Evolutionary conservation across 1,140 invertebrate species (phyloP).

Genomic region (Arion vulgaris): DNA sequence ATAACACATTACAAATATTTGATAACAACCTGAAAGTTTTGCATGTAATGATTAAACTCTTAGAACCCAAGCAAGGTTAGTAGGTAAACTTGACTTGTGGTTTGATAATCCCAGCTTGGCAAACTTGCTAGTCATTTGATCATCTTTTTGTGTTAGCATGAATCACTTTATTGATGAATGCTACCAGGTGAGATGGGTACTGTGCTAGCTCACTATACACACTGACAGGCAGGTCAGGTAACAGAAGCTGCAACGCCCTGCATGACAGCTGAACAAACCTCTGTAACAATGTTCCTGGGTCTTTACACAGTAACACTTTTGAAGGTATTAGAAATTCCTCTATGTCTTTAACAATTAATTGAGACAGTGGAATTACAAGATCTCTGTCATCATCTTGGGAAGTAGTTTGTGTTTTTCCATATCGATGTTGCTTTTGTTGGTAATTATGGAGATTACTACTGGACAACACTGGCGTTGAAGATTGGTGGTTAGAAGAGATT

Average conservation of each 20-base stretch:
- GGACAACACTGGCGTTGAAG: neutral
- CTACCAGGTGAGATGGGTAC: constrained; percentile 36
- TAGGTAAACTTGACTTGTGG: no score
- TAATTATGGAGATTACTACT: no score
- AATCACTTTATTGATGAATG: constrained; percentile 38
- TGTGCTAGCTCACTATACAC: constrained; percentile 22
- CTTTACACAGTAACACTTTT: constrained; percentile 34
- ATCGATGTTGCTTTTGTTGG: neutral
- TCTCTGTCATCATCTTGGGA: neutral
- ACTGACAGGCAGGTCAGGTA: constrained; percentile 42
- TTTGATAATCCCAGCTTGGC: no score
- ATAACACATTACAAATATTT: no score
- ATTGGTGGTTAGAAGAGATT: no score
- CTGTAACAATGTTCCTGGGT: constrained; percentile 28
- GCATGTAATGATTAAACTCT: no score
- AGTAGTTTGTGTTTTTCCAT: neutral
- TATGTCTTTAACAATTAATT: neutral
- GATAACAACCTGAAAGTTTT: no score
- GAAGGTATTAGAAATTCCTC: constrained; percentile 8
- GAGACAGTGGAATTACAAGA: constrained; percentile 30
- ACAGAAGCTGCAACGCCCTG: constrained; percentile 38
- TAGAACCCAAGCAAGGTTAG: no score
- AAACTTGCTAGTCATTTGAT: neutral
- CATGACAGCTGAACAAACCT: constrained; percentile 38
- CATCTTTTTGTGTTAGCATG: neutral